Base-by-base conservation (phyloP, 2,113 vertebrate species). In the Boulengeromyrus knoepffleri region DNA sequence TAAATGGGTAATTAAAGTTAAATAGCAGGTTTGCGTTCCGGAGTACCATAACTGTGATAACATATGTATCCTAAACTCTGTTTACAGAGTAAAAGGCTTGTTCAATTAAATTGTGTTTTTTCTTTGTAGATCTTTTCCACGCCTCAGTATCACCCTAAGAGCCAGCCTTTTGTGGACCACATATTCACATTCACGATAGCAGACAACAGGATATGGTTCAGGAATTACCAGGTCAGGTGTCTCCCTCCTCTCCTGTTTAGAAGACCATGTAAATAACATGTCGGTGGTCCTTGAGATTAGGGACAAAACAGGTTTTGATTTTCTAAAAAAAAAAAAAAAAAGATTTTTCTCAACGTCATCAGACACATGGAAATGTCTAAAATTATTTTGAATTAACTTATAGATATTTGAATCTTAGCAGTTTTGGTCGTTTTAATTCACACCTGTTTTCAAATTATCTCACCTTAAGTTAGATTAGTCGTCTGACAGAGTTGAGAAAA, bases 131-230 rank as follows among this genome's bases (percentile, higher is more conserved):
- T 97, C 10, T 99, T 99, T 93, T 96, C 98, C 47, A 99, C 98
- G 0, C 98, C 99, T 0, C 97, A 94, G 12, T 99, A 99, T 92
- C 99, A 99, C 88, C 98, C 99, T 0, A 98, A 95, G 95, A 99
- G 98, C 92, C 98, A 99, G 80, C 99, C 99, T 1, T 99, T 99
- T 93, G 98, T 99, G 10, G 98, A 99, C 91, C 99, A 99, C 0
- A 96, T 99, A 36, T 97, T 98, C 93, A 98, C 97, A 0, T 99
- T 99, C 93, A 96, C 96, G 1, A 88, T 99, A 56, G 93, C 96
- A 87, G 99, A 99, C 27, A 96, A 98, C 91, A 96, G 98, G 92
- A 98, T 99, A 92, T 99, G 99, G 99, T 99, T 99, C 94, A 96
- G 99, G 88, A 99, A 99, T 93, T 99, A 98, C 90, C 99, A 99